Conservation (phyloP, 2,113 vertebrate species). For the Sorex araneus region DNA sequence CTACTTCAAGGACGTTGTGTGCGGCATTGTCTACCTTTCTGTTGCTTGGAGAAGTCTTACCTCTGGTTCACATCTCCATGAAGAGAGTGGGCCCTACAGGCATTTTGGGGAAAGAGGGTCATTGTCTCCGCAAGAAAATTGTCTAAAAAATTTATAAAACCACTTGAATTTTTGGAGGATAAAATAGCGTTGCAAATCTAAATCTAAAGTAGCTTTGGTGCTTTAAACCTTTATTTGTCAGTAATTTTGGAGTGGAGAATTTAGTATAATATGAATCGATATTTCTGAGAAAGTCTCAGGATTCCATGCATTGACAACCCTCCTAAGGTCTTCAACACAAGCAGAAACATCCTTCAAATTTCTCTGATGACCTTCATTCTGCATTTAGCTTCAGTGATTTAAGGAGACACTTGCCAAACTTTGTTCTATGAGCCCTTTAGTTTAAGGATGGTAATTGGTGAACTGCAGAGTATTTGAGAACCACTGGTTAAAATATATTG, state of each 20-base stretch:
- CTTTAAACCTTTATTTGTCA: conserved; percentile 16
- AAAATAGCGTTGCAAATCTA: neutral
- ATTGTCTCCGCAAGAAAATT: neutral
- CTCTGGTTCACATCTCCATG: neutral
- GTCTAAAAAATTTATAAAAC: conserved; percentile 12
- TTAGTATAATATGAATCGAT: neutral
- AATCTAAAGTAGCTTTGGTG: neutral
- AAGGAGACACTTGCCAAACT: neutral
- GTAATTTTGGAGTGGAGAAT: neutral
- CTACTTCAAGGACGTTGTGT: neutral
- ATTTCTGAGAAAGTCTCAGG: conserved; percentile 47
- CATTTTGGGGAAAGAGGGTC: neutral
- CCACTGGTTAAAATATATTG: neutral
- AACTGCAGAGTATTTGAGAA: conserved; percentile 11
- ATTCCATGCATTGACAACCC: neutral
- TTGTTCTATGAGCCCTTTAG: neutral
- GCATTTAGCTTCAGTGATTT: conserved; percentile 6
- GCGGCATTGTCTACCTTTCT: neutral
- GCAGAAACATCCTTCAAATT: neutral
- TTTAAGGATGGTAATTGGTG: neutral
- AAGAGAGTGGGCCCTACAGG: neutral
- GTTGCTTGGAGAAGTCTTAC: neutral
- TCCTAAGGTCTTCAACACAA: neutral
- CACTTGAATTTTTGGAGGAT: neutral
- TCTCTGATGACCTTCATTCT: neutral